Percentiles rank a stretch among this genome's conserved stretches.
Evolutionary conservation across 2,113 vertebrate genomes (phyloP).

Genomic region (Bucco capensis): DNA sequence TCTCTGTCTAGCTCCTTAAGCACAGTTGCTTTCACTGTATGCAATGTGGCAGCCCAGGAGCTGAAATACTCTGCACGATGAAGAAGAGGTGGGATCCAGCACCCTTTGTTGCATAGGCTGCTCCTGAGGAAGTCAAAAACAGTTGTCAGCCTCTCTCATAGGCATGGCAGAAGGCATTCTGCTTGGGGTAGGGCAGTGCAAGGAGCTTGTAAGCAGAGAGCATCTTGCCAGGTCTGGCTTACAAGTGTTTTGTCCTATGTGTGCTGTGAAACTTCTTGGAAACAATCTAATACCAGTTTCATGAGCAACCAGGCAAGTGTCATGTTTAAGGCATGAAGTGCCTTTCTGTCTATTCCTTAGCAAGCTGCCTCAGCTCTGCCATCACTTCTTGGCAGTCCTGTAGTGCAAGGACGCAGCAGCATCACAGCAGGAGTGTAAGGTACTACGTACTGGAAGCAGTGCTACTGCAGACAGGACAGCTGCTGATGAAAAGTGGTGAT

Average conservation of each 20-base stretch:
- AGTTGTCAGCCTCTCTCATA: not conserved
- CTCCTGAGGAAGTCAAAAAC: not conserved
- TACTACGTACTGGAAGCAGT: fast-evolving
- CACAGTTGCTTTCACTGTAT: not conserved
- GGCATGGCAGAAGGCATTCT: not conserved
- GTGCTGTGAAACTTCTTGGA: not conserved
- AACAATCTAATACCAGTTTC: not conserved
- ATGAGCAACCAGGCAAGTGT: not conserved
- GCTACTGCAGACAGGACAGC: not conserved
- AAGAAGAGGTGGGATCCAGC: not conserved
- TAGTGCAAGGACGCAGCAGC: not conserved
- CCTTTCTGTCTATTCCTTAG: not conserved
- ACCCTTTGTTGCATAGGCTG: not conserved
- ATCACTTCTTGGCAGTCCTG: not conserved
- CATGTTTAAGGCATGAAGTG: not conserved
- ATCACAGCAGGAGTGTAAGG: not conserved
- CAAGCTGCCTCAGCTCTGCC: not conserved
- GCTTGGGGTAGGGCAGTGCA: no score
- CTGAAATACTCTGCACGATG: not conserved
- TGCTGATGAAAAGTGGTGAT: not conserved
- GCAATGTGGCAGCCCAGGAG: not conserved
- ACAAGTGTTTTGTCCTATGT: not conserved
- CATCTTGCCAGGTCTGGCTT: not conserved
- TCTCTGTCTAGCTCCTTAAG: not conserved
- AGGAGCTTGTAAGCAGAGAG: not conserved